phyloP scores from a whole-genome alignment of 2,113 vertebrate species.

The Podarcis cretensis region DNA sequence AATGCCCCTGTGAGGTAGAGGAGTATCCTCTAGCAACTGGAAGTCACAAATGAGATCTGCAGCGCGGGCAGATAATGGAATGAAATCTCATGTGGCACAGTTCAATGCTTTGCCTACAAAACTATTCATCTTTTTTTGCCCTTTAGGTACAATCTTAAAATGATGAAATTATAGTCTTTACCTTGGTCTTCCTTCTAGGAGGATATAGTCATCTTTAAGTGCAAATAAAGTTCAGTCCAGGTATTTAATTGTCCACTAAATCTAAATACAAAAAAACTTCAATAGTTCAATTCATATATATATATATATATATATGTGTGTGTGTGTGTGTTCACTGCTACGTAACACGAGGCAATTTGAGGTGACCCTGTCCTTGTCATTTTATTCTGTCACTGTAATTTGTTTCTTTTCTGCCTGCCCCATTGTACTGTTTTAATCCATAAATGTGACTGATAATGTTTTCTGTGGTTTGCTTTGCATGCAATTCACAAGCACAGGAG shows the following conservation, averaged over 20 bases:
- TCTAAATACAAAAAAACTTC: conserved; percentile 34
- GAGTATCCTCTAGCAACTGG: conserved; percentile 11
- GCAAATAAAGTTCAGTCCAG: background rate
- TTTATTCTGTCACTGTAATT: background rate
- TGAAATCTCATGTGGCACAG: conserved; percentile 9
- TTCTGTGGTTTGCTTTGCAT: background rate
- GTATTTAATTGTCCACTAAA: conserved; percentile 6
- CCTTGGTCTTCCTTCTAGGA: conserved; percentile 10
- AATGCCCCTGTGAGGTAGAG: conserved; percentile 14
- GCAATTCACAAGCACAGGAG: background rate
- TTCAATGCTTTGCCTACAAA: conserved; percentile 10
- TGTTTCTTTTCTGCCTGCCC: background rate
- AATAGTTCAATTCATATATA: conserved; percentile 30
- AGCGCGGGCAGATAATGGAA: conserved; percentile 8
- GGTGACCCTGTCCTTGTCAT: background rate
- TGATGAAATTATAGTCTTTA: conserved; percentile 18
- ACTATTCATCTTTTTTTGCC: conserved; percentile 26
- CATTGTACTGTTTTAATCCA: background rate
- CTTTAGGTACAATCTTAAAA: conserved; percentile 4
- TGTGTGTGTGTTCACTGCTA: background rate
- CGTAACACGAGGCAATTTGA: background rate
- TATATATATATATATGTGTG: no score
- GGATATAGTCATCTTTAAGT: background rate
- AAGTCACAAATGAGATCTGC: conserved; percentile 16
- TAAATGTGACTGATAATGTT: background rate